Base-by-base conservation (phyloP, 2,888 invertebrate genomes). In the Hecatera dysodea region DNA sequence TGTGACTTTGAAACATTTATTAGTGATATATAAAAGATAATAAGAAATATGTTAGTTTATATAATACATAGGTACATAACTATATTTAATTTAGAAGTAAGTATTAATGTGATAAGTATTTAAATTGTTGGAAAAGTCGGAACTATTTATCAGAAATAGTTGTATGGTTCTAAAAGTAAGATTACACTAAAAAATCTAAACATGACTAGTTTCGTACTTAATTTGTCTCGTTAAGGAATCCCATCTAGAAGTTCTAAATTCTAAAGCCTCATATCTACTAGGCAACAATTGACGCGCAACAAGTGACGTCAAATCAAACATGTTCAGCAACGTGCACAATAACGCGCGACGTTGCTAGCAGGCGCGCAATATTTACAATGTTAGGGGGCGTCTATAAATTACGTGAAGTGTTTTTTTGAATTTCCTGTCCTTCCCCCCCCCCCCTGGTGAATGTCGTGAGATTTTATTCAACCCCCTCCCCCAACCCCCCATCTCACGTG, bases 1-100 rank as follows among this genome's bases (percentile, higher is more conserved):
- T 67, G 60, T 72, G 66, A 77, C 72, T 80, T 61, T 67, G 70
- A 81, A 67, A 63, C 1, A 44, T 71, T 67, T 55, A 52, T 65
- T 8, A 66, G 55, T 77, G 39, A 73, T 11, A 56, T 68, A 42
- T 63, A 17, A 61, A 65, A 76, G 15, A 80, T 52, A 72, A 19
- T 52, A 55, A 63, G 63, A 62, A 68, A 67, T 65, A 61, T 57
- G 46, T 46, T 46, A 75, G 15, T 56, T 24, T 46, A 78, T 27
- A 79, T 29, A 59, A 69, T 70, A 59, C 46, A 62, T 57, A n/a
- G n/a, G n/a, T n/a, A 70, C 1, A 75, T 80, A 74, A 9, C 36
- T 44, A 46, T 65, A 46, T 48, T 52, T 48, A 52, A 76, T 11
- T 39, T 46, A 44, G n/a, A 66, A 24, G 44, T 59, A 29, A 64